Percentiles rank a stretch among this genome's conserved stretches.
Conservation (phyloP, 2,888 invertebrate species). For the Tachina lurida region DNA sequence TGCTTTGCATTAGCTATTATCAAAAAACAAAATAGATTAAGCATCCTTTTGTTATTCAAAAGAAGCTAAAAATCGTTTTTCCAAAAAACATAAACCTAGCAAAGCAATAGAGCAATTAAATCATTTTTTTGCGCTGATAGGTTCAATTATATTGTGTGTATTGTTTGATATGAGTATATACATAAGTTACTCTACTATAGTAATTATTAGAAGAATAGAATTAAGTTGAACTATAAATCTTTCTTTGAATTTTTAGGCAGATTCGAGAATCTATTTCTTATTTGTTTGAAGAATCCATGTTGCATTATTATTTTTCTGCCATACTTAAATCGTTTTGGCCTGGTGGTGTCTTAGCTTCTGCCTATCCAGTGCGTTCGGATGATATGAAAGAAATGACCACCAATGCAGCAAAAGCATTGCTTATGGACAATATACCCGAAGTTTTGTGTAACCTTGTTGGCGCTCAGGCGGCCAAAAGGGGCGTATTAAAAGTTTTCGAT, state of each 20-base stretch:
- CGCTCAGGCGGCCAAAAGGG: slow-evolving; percentile 91
- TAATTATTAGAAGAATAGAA: neutral
- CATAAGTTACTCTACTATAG: too few relatives aligned
- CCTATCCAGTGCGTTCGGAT: slow-evolving; percentile 84
- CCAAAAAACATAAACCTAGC: too few relatives aligned
- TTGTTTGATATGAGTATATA: too few relatives aligned
- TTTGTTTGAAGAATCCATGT: slow-evolving; percentile 94
- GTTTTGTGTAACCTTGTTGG: slow-evolving; percentile 93
- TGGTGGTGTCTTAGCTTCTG: slow-evolving; percentile 88
- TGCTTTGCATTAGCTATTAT: too few relatives aligned
- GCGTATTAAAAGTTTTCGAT: slow-evolving; percentile 93
- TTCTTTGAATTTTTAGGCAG: slow-evolving; percentile 85
- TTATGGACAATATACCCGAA: slow-evolving; percentile 90
- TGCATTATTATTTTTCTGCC: slow-evolving; percentile 92
- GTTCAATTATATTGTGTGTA: too few relatives aligned
- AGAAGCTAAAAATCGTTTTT: too few relatives aligned
- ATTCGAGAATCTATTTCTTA: slow-evolving; percentile 93
- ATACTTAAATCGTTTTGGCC: slow-evolving; percentile 96
- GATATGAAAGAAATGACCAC: slow-evolving; percentile 88
- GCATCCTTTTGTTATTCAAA: too few relatives aligned
- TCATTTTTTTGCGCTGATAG: too few relatives aligned
- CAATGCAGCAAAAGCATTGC: slow-evolving; percentile 85
- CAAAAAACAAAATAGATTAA: too few relatives aligned
- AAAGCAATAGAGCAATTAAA: too few relatives aligned
- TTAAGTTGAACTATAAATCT: slow-evolving; percentile 57